These are phyloP conservation scores for Epinotia ramella DNA, from an alignment of 2,888 invertebrate genomes.

Conservation along the genomic window DNA sequence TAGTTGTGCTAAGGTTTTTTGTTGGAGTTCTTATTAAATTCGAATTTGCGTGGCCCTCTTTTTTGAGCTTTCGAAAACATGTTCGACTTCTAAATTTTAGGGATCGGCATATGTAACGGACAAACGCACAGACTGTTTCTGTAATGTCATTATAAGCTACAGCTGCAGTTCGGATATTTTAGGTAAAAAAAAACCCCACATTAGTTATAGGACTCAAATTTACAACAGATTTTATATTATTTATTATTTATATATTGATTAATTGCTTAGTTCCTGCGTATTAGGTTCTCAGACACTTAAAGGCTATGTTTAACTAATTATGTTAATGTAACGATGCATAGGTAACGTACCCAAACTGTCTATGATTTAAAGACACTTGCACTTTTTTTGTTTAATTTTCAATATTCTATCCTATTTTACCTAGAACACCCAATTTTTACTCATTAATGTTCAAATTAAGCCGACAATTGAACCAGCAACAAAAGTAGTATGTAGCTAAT, in stretches of 20 bases:
- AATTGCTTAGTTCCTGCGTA: background rate
- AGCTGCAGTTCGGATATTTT: background rate
- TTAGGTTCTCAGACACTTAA: too few relatives aligned
- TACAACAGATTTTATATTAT: background rate
- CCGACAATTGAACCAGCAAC: constrained; percentile 53
- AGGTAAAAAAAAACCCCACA: background rate
- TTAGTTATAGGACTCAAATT: background rate
- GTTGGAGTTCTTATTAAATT: constrained; percentile 64
- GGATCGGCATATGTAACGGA: constrained; percentile 28
- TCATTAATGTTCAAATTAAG: constrained; percentile 51
- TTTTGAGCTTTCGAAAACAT: constrained; percentile 34
- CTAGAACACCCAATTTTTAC: constrained; percentile 49
- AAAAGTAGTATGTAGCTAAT: constrained; percentile 66
- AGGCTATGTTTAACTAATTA: background rate
- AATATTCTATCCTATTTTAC: background rate
- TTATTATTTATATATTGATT: too few relatives aligned
- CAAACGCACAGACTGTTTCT: background rate
- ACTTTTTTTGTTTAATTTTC: background rate
- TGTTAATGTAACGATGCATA: background rate
- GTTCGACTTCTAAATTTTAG: constrained; percentile 46
- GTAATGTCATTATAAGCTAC: background rate
- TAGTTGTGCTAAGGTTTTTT: constrained; percentile 59
- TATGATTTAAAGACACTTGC: background rate
- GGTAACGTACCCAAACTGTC: background rate
- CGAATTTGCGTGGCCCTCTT: constrained; percentile 50